Percentiles rank a stretch among this genome's conserved stretches.
These are phyloP conservation scores for Neodiprion fabricii DNA, from an alignment of 1,140 invertebrate species.

Conservation along the genomic window DNA sequence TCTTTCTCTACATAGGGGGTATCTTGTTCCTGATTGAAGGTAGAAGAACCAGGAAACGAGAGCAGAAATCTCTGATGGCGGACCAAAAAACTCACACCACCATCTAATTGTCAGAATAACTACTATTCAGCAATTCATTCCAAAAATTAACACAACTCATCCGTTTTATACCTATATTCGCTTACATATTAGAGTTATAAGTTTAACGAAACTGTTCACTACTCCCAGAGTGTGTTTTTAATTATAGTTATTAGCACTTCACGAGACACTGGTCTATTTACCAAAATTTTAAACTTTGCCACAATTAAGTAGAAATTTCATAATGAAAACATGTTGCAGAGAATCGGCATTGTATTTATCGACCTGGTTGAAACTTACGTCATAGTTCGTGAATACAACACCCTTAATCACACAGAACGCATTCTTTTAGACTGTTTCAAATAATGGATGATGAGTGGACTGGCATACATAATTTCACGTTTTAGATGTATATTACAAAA, in stretches of 20 bases:
- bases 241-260: no score
- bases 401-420: no score
- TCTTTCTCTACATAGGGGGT: conserved; percentile 75
- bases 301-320: no score
- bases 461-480: background rate
- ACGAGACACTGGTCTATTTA: no score
- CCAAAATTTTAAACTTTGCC: no score
- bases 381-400: no score
- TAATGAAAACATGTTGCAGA: no score
- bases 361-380: no score
- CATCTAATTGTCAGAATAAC: conserved; percentile 40
- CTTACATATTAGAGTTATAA: background rate
- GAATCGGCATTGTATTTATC: no score
- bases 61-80: conserved; percentile 68
- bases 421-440: no score
- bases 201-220: background rate
- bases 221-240: background rate
- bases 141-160: background rate
- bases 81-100: conserved; percentile 53
- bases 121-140: background rate
- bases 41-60: conserved; percentile 72
- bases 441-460: background rate
- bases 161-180: background rate
- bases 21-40: conserved; percentile 84
- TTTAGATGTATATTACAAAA: background rate